Evolutionary conservation across 2,888 invertebrate species (phyloP).

Genomic region (Dendrolimus houi): DNA sequence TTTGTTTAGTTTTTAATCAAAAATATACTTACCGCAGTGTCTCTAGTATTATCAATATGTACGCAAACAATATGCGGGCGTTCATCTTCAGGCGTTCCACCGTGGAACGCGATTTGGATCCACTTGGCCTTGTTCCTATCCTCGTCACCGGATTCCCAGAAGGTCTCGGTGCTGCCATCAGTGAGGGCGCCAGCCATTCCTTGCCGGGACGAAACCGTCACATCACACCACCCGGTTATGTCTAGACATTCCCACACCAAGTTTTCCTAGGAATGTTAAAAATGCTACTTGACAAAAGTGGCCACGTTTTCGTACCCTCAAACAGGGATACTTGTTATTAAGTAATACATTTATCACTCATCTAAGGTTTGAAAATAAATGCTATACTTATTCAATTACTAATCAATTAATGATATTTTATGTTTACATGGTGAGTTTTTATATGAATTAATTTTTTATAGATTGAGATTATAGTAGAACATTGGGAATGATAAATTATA

Average conservation of each 20-base stretch:
- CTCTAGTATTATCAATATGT: slow-evolving; percentile 96
- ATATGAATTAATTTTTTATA: too few species aligned
- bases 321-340: too few species aligned
- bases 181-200: slow-evolving; percentile 95
- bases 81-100: slow-evolving; percentile 51
- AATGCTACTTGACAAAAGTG: too few species aligned
- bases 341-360: too few species aligned
- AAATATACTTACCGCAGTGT: slow-evolving; percentile 81
- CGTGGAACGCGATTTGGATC: slow-evolving; percentile 76
- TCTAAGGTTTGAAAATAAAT: too few species aligned
- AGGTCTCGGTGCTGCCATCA: slow-evolving; percentile 97
- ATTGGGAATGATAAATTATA: too few species aligned
- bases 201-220: slow-evolving; percentile 94
- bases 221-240: slow-evolving; percentile 84
- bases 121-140: slow-evolving; percentile 95
- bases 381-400: too few species aligned
- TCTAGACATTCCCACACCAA: slow-evolving; percentile 83
- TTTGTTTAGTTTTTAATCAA: too few species aligned
- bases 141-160: slow-evolving; percentile 99
- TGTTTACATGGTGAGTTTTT: too few species aligned
- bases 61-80: slow-evolving; percentile 87
- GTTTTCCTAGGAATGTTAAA: slow-evolving; percentile 41
- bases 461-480: too few species aligned
- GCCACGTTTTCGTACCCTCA: too few species aligned
- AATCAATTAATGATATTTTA: too few species aligned